Evolutionary conservation across 1,140 invertebrate genomes (phyloP).

Genomic region (Drosophila micromelanica): DNA sequence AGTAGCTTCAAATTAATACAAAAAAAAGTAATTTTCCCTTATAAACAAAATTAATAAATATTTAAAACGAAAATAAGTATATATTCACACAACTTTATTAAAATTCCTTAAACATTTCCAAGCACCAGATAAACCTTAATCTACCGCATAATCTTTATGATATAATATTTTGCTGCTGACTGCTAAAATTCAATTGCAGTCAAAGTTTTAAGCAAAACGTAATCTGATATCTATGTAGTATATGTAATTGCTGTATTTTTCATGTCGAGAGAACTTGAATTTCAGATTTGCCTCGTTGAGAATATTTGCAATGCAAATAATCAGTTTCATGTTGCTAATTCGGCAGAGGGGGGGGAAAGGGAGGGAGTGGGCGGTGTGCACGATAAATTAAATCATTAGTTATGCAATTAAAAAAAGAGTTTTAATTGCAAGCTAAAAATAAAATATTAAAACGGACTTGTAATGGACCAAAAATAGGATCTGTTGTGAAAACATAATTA

Average conservation of each 20-base stretch:
- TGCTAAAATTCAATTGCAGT: not conserved
- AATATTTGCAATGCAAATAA: slow-evolving; percentile 78
- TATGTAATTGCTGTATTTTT: slow-evolving; percentile 60
- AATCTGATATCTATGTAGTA: not conserved
- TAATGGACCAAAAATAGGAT: not conserved
- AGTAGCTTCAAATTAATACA: no score
- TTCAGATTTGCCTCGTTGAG: slow-evolving; percentile 46
- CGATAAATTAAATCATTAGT: slow-evolving; percentile 79
- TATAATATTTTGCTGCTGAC: not conserved
- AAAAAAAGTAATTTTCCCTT: no score
- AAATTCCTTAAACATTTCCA: not conserved
- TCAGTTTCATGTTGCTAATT: slow-evolving; percentile 73
- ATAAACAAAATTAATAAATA: no score
- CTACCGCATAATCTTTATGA: not conserved
- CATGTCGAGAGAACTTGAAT: slow-evolving; percentile 46
- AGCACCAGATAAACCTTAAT: not conserved
- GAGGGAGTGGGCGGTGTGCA: slow-evolving; percentile 46
- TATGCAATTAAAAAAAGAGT: slow-evolving; percentile 71
- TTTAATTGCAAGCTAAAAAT: slow-evolving; percentile 60
- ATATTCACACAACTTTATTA: no score
- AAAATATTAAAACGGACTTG: not conserved
- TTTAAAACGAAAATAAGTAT: no score
- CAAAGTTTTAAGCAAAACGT: slow-evolving; percentile 13
- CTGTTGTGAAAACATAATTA: slow-evolving; percentile 5
- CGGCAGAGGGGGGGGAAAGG: not conserved